Evolutionary conservation across 2,888 invertebrate genomes (phyloP).

Genomic region (Tetranychus truncatus): DNA sequence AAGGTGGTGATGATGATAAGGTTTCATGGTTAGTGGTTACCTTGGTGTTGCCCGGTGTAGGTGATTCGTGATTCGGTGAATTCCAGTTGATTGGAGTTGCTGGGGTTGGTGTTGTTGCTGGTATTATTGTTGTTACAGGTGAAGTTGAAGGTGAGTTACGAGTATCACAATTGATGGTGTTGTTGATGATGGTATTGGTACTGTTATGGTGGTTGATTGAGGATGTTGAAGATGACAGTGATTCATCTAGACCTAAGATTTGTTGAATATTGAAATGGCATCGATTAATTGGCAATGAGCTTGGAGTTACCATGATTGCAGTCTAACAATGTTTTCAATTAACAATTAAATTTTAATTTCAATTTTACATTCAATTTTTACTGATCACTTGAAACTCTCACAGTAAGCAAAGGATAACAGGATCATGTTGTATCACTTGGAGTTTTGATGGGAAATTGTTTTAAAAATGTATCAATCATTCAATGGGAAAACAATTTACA

Average conservation of each 20-base stretch:
- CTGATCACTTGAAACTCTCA: no score
- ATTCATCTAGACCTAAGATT: background rate
- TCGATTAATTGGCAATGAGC: background rate
- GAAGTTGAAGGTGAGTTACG: background rate
- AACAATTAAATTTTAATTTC: no score
- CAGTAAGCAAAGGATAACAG: no score
- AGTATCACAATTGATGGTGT: background rate
- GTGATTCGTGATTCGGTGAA: no score
- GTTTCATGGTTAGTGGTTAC: background rate
- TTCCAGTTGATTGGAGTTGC: slow-evolving; percentile 7
- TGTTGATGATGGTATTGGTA: background rate
- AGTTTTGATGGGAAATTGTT: no score
- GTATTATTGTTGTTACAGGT: background rate
- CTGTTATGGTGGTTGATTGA: background rate
- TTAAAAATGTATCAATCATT: no score
- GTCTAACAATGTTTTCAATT: background rate
- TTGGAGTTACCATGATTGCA: background rate
- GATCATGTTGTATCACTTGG: no score
- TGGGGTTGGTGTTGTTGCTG: background rate
- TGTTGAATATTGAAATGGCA: background rate
- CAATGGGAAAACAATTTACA: no score
- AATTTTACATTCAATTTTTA: no score
- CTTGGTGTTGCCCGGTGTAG: no score
- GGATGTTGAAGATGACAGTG: background rate
- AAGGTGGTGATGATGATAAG: background rate